Evolutionary conservation across 2,113 vertebrate species (phyloP).

Genomic region (Agelaius tricolor): DNA sequence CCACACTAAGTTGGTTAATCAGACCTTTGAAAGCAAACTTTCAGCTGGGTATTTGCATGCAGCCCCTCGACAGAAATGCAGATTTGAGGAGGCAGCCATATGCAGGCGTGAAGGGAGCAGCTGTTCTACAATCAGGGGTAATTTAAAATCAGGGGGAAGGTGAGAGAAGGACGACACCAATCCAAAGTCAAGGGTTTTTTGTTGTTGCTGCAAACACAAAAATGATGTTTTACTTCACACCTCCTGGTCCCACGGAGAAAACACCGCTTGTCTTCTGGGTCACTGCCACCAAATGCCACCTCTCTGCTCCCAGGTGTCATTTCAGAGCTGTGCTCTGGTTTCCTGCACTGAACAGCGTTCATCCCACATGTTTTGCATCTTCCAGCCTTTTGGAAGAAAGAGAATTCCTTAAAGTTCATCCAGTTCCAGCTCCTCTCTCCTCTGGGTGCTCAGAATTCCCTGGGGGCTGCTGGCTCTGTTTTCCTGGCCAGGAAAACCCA

Average conservation of each 20-base stretch:
- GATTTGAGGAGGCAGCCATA: conserved; percentile 62
- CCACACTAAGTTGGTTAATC: neutral
- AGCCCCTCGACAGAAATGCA: conserved; percentile 51
- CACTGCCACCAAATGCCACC: conserved; percentile 10
- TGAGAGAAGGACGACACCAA: conserved; percentile 54
- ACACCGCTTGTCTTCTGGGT: neutral
- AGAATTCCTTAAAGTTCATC: neutral
- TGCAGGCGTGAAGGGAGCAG: conserved; percentile 63
- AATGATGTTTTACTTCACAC: conserved; percentile 23
- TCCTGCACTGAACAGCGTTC: neutral
- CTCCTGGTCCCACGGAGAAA: neutral
- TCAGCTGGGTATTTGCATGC: conserved; percentile 64
- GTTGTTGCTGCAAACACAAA: neutral
- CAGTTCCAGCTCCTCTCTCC: neutral
- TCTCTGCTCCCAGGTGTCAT: neutral
- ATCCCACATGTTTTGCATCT: neutral
- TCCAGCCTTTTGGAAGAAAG: neutral
- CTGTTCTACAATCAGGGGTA: conserved; percentile 61
- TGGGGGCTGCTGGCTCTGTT: neutral
- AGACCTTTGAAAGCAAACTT: conserved; percentile 36
- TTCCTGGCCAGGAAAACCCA: neutral
- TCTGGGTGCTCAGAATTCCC: neutral
- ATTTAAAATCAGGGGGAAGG: conserved; percentile 67
- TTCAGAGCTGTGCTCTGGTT: neutral
- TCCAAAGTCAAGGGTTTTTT: neutral